A percentile compares a stretch with the other conserved stretches of the same genome.
Conservation (phyloP, 2,797 vertebrate genomes). For the Tragelaphus eurycerus region DNA sequence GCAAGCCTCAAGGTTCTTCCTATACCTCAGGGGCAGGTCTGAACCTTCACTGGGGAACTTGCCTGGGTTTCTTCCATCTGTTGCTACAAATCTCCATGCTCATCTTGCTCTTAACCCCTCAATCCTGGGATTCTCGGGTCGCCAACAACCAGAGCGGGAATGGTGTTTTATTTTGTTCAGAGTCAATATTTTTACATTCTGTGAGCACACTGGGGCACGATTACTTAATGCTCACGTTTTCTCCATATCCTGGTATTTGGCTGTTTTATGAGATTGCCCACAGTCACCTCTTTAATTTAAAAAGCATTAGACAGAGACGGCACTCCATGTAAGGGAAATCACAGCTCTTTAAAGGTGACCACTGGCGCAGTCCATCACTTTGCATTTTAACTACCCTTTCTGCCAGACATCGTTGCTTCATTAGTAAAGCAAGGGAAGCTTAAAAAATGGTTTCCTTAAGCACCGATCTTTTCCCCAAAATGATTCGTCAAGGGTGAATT, state of each 20-base stretch:
- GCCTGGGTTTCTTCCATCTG: neutral
- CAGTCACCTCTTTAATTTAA: constrained; percentile 58
- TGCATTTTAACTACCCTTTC: neutral
- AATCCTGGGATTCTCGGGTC: neutral
- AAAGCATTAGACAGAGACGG: constrained; percentile 46
- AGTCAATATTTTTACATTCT: constrained; percentile 23
- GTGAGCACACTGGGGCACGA: neutral
- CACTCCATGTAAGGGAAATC: neutral
- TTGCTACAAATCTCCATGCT: constrained; percentile 42
- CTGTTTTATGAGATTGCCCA: constrained; percentile 55
- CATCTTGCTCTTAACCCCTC: neutral
- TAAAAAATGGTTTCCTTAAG: neutral
- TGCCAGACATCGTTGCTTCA: neutral
- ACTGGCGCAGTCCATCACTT: neutral
- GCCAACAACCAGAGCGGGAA: neutral
- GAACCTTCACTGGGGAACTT: neutral
- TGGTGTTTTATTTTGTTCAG: constrained; percentile 13
- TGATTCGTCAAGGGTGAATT: neutral
- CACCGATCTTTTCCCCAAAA: constrained; percentile 19
- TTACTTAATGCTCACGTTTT: constrained; percentile 36
- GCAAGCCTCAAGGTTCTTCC: neutral
- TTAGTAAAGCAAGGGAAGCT: constrained; percentile 34
- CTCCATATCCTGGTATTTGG: constrained; percentile 18
- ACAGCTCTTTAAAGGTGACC: neutral
- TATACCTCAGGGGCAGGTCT: neutral